Evolutionary conservation across 2,797 vertebrate genomes (phyloP), one percentile per base, ranked within the genome.

Genomic region (Poeciliopsis presidionis): DNA sequence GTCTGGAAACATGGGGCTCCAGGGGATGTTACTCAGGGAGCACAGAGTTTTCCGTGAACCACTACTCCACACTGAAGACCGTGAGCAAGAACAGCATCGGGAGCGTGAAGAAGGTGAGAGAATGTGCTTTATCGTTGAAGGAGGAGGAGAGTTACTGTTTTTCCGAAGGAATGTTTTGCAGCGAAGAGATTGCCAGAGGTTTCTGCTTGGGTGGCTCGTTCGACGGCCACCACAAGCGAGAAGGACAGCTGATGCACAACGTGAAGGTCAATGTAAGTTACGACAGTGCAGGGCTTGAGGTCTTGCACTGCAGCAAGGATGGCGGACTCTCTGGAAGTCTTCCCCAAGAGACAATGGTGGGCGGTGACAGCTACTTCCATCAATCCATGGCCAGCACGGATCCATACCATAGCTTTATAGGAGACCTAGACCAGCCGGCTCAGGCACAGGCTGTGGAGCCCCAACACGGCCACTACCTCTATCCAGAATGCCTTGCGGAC

Each of bases 401-500:
- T 89, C 94, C 95, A 76, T 96, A 96, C 87, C 94, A 95, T 77
- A 95, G 95, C 94, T 96, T 95, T 92, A 95, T 96, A 88, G 95
- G 94, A 73, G 94, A 95, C 81, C 92, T 96, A 20, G 95, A 96
- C 25, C 92, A 92, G 91, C 91, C 94, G 51, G 75, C 95, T 77
- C 95, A 95, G 87, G 91, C 93, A 80, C 95, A 94, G 78, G 89
- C 90, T 88, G 89, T 94, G 18, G 95, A 96, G 87, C 87, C 95
- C 84, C 94, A 94, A 89, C 95, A 96, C 63, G 93, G 92, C 91
- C 95, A 95, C 93, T 96, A 95, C 92, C 93, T 94, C 93, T 95
- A 95, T 91, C 95, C 96, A 85, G 95, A 96, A 95, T 96, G 95
- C 95, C 95, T 96, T 95, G 94, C 93, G 90, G 95, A 96, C 93